These are phyloP conservation scores for Idaea aversata DNA, from an alignment of 2,888 invertebrate species.

Conservation along the genomic window DNA sequence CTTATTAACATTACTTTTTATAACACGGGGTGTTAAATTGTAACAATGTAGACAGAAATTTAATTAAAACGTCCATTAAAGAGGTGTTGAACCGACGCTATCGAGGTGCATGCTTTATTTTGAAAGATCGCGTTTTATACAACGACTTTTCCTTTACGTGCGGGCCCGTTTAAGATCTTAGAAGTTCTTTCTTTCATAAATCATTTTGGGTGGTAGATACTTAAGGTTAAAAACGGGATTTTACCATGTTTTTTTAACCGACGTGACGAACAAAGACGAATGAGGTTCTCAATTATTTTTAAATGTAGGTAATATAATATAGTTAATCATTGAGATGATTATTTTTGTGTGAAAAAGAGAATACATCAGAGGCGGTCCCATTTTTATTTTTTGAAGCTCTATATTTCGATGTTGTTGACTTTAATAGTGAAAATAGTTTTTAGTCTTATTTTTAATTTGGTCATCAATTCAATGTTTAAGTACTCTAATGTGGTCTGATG, in stretches of 20 bases:
- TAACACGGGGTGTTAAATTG: constrained; percentile 72
- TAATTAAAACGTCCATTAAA: constrained; percentile 73
- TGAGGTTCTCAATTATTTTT: neutral
- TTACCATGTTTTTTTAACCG: neutral
- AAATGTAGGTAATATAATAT: no score
- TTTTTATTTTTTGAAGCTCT: neutral
- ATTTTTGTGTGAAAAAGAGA: neutral
- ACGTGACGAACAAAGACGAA: neutral
- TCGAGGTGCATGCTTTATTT: constrained; percentile 52
- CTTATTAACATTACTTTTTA: constrained; percentile 79
- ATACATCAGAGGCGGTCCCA: neutral
- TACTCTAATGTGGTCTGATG: neutral
- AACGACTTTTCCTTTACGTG: neutral
- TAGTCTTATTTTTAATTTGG: neutral
- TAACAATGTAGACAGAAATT: constrained; percentile 73
- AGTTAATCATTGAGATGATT: neutral
- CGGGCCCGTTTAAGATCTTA: neutral
- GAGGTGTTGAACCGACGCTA: constrained; percentile 63
- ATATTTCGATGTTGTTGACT: neutral
- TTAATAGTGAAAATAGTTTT: no score
- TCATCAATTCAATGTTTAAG: neutral
- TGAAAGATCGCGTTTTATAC: constrained; percentile 17
- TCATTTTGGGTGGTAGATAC: neutral
- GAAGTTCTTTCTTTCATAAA: neutral
- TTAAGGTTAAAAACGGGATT: neutral